Evolutionary conservation across 2,888 invertebrate species (phyloP).

Genomic region (Eupeodes latifasciatus): DNA sequence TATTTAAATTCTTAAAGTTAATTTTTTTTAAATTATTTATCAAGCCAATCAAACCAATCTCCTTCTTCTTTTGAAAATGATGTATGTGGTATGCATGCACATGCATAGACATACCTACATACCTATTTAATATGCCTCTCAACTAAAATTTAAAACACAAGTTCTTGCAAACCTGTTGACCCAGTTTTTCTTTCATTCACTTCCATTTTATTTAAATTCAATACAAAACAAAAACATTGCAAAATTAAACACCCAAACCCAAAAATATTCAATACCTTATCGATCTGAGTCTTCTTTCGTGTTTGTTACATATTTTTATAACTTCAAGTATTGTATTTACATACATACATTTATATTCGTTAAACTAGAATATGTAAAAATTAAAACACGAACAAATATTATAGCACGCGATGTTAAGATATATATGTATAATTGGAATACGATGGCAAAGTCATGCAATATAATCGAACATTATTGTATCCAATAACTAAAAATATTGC

Average conservation of each 20-base stretch:
- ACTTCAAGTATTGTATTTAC: background rate
- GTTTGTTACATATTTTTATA: constrained; percentile 20
- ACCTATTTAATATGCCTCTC: background rate
- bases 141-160: background rate
- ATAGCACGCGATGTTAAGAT: constrained; percentile 18
- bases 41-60: no score
- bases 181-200: background rate
- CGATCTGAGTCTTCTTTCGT: constrained; percentile 22
- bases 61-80: no score
- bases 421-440: background rate
- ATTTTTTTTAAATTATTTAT: no score
- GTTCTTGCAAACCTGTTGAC: background rate
- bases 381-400: background rate
- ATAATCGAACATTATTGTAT: constrained; percentile 3
- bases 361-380: constrained; percentile 19
- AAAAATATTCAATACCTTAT: constrained; percentile 23
- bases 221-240: background rate
- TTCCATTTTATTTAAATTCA: background rate
- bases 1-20: no score
- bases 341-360: background rate
- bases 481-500: constrained; percentile 4
- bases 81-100: no score
- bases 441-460: constrained; percentile 16
- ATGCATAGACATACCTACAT: no score
- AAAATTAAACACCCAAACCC: constrained; percentile 14